These are phyloP conservation scores for Pangasius sanitwongsei DNA, from an alignment of 2,797 vertebrate genomes.

Conservation along the genomic window DNA sequence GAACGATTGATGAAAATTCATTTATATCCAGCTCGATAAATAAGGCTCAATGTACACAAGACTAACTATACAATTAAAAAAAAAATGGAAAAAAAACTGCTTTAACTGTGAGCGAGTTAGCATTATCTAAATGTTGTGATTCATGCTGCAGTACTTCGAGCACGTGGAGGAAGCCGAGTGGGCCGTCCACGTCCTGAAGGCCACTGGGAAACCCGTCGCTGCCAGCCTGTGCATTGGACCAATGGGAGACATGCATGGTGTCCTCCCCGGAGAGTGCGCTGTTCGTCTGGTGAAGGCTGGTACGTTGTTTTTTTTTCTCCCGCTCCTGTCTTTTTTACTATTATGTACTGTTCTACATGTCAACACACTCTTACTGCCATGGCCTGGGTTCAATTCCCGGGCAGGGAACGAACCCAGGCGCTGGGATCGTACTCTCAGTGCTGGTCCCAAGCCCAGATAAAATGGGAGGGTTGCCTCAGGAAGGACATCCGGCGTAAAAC, in stretches of 20 bases:
- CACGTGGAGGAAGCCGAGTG: conserved; percentile 96
- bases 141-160: conserved; percentile 89
- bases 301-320: conserved; percentile 56
- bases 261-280: conserved; percentile 87
- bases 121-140: background rate
- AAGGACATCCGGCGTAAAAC: no score
- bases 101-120: background rate
- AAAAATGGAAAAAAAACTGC: background rate
- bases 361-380: no score
- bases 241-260: conserved; percentile 87
- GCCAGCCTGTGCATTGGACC: conserved; percentile 91
- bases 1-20: background rate
- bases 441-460: no score
- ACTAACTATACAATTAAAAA: background rate
- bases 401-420: no score
- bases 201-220: conserved; percentile 86
- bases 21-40: background rate
- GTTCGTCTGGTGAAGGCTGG: conserved; percentile 88
- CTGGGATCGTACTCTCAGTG: no score
- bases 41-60: background rate
- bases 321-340: background rate
- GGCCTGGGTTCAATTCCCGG: no score
- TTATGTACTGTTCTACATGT: background rate
- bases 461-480: no score
- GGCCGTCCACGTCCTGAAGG: conserved; percentile 90